phyloP scores from a whole-genome alignment of 2,888 invertebrate genomes.

The Rhogogaster chlorosoma region DNA sequence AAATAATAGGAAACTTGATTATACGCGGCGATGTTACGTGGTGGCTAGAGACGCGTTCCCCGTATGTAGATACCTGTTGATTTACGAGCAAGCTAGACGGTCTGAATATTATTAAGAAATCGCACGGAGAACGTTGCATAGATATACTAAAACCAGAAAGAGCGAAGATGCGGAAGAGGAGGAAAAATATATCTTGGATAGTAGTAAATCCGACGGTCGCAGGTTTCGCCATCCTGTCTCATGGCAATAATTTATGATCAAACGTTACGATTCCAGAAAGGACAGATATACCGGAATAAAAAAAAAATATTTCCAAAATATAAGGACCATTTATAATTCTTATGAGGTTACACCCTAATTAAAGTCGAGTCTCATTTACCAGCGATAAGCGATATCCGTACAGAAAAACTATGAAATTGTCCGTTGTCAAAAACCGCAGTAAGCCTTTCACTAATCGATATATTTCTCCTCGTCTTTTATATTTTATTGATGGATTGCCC shows the following conservation, averaged over 20 bases:
- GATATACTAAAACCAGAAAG: neutral
- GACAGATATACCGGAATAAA: neutral
- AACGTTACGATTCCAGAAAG: slow-evolving; percentile 17
- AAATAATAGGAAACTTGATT: slow-evolving; percentile 17
- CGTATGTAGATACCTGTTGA: slow-evolving; percentile 42
- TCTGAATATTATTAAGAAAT: slow-evolving; percentile 41
- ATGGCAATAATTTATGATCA: slow-evolving; percentile 26
- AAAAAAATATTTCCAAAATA: neutral
- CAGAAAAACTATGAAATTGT: neutral
- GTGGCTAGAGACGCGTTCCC: slow-evolving; percentile 15
- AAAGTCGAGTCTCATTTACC: neutral
- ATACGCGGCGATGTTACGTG: slow-evolving; percentile 20
- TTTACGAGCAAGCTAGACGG: slow-evolving; percentile 16
- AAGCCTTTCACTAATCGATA: neutral
- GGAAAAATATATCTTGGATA: neutral
- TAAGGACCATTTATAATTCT: neutral
- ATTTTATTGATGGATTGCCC: neutral
- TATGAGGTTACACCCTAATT: neutral
- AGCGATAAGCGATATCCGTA: neutral
- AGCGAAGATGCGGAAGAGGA: neutral
- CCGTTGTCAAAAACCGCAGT: neutral
- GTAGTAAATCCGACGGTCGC: slow-evolving; percentile 28
- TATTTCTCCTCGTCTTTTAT: neutral
- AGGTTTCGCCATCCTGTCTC: neutral
- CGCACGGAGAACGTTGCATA: neutral